These are phyloP conservation scores for Lasioglossum villosulum DNA, from an alignment of 2,888 invertebrate species.

Conservation along the genomic window DNA sequence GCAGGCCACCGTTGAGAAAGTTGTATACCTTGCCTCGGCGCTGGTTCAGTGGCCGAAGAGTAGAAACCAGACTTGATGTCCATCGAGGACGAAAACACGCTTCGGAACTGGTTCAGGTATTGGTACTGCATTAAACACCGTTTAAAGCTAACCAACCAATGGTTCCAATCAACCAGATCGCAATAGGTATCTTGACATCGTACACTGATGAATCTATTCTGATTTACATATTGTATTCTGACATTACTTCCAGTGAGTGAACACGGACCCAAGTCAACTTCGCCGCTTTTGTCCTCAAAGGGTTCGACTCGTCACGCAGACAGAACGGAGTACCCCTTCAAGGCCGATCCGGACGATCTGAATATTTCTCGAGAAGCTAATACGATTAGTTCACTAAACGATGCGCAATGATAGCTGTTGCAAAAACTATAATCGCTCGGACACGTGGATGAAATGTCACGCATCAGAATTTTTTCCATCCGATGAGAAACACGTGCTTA, in stretches of 20 bases:
- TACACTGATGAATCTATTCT: not conserved
- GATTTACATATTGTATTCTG: not conserved
- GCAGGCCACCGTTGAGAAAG: not conserved
- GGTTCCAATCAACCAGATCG: not conserved
- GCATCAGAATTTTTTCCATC: too few species aligned
- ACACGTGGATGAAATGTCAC: too few species aligned
- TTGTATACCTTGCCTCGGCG: not conserved
- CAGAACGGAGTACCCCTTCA: not conserved
- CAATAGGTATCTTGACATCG: too few species aligned
- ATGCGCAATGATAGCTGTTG: not conserved
- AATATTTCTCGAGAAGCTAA: not conserved
- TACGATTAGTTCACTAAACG: too few species aligned
- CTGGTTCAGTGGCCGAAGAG: not conserved
- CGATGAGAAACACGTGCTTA: not conserved
- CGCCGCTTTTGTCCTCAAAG: not conserved
- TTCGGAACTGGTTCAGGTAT: not conserved
- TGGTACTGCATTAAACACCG: not conserved
- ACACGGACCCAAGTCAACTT: not conserved
- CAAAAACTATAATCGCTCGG: too few species aligned
- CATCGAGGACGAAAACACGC: not conserved
- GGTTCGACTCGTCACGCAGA: not conserved
- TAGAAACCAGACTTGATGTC: not conserved
- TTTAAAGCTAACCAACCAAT: not conserved
- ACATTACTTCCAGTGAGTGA: not conserved
- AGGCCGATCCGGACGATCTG: not conserved